A percentile compares a stretch with the other conserved stretches of the same genome.
These are phyloP conservation scores for Echinops telfairi DNA, from an alignment of 2,113 vertebrate species.

Conservation along the genomic window DNA sequence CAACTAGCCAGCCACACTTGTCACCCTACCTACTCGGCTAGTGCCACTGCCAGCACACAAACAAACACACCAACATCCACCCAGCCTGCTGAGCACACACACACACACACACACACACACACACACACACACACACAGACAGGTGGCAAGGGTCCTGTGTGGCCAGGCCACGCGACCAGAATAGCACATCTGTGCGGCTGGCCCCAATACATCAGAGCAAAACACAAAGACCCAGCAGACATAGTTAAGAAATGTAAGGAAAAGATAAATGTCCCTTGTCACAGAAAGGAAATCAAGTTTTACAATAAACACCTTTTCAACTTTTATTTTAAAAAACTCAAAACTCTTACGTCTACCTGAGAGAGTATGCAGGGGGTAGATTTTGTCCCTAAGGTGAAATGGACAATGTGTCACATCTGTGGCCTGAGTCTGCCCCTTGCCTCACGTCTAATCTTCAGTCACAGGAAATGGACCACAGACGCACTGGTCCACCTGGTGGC, in stretches of 20 bases:
- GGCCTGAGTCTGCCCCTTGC: neutral
- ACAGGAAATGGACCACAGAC: neutral
- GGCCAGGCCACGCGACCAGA: too few relatives aligned
- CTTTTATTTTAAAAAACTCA: neutral
- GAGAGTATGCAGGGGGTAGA: neutral
- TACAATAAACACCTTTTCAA: neutral
- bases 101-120: too few relatives aligned
- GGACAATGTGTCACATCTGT: neutral
- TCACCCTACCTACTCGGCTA: too few relatives aligned
- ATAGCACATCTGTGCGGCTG: too few relatives aligned
- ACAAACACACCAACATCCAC: too few relatives aligned
- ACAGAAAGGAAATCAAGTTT: conserved; percentile 26
- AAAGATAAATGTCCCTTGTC: neutral
- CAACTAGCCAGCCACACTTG: too few relatives aligned
- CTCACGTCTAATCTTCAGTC: too few relatives aligned
- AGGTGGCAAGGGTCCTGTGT: too few relatives aligned
- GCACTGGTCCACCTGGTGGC: neutral
- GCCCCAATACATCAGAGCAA: too few relatives aligned
- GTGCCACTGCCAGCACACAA: too few relatives aligned
- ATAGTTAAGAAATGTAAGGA: neutral
- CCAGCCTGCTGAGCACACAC: too few relatives aligned
- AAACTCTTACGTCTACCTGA: neutral
- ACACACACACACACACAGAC: too few relatives aligned
- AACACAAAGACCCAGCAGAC: neutral
- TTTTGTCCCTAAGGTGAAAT: conserved; percentile 22